Conservation (phyloP, 2,797 vertebrate species). For the Brachymystax lenok region DNA sequence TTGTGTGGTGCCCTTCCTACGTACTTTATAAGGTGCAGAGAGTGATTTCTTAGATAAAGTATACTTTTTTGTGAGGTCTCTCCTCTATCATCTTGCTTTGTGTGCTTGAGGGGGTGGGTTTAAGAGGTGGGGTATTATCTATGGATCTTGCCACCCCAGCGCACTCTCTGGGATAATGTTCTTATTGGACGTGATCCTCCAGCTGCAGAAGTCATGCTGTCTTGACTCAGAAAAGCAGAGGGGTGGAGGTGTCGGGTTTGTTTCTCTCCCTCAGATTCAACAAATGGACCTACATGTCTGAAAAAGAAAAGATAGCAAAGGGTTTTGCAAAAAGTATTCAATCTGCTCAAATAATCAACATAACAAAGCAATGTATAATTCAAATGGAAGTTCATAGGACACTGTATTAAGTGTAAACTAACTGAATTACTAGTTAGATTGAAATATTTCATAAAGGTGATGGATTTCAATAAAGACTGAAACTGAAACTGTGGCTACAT, state of each 20-base stretch:
- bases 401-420: conserved; percentile 31
- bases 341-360: background rate
- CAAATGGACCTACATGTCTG: conserved; percentile 44
- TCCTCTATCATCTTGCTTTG: conserved; percentile 48
- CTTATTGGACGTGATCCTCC: conserved; percentile 81
- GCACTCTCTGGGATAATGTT: conserved; percentile 84
- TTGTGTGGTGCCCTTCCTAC: conserved; percentile 52
- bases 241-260: conserved; percentile 66
- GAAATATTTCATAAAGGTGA: conserved; percentile 15
- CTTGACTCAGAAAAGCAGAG: conserved; percentile 80
- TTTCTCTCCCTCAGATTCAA: conserved; percentile 58
- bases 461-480: too few relatives aligned
- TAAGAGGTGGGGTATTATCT: conserved; percentile 78
- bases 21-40: conserved; percentile 37
- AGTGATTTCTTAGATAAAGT: conserved; percentile 54
- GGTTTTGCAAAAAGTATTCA: background rate
- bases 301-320: background rate
- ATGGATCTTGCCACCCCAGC: conserved; percentile 78
- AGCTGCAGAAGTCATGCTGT: conserved; percentile 81
- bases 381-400: background rate
- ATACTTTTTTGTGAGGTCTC: conserved; percentile 59
- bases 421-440: background rate
- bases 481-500: too few relatives aligned
- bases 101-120: conserved; percentile 69
- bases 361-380: background rate